A percentile compares a stretch with the other conserved stretches of the same genome.
Conservation (phyloP, 2,888 invertebrate genomes). For the Eulithis prunata region DNA sequence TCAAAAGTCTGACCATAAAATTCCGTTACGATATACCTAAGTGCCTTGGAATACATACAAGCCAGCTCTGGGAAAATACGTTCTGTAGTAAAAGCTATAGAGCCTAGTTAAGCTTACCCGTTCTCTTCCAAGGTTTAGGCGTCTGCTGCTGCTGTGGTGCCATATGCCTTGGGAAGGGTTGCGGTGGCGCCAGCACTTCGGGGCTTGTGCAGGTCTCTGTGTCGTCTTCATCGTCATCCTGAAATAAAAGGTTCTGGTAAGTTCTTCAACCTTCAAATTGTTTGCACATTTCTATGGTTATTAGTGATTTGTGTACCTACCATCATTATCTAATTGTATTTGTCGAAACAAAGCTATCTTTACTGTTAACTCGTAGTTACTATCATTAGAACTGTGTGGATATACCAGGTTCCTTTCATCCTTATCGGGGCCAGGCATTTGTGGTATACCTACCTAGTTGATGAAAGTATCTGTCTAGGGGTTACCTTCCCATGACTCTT, state of each 20-base stretch:
- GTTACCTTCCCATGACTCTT: too few relatives aligned
- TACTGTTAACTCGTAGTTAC: too few relatives aligned
- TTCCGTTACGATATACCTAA: not conserved
- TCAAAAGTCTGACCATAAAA: not conserved
- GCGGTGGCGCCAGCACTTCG: constrained; percentile 73
- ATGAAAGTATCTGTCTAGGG: too few relatives aligned
- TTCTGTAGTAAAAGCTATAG: not conserved
- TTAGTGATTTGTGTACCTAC: too few relatives aligned
- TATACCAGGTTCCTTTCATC: too few relatives aligned
- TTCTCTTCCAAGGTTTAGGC: constrained; percentile 82
- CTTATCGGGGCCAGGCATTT: too few relatives aligned
- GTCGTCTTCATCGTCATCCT: constrained; percentile 81
- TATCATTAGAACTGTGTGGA: too few relatives aligned
- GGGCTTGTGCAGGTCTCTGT: constrained; percentile 75
- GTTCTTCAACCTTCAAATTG: not conserved
- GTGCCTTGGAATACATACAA: constrained; percentile 1
- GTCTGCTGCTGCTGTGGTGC: constrained; percentile 63
- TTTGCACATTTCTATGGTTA: not conserved
- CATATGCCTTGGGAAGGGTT: constrained; percentile 76
- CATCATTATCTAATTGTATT: too few relatives aligned
- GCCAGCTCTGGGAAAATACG: not conserved
- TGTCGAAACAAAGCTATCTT: too few relatives aligned
- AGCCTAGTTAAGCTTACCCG: constrained; percentile 60
- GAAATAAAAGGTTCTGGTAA: constrained; percentile 25
- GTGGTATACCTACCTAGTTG: too few relatives aligned